Evolutionary conservation across 2,113 vertebrate genomes (phyloP), one percentile per base, ranked within the genome.

Genomic region (Riparia riparia): DNA sequence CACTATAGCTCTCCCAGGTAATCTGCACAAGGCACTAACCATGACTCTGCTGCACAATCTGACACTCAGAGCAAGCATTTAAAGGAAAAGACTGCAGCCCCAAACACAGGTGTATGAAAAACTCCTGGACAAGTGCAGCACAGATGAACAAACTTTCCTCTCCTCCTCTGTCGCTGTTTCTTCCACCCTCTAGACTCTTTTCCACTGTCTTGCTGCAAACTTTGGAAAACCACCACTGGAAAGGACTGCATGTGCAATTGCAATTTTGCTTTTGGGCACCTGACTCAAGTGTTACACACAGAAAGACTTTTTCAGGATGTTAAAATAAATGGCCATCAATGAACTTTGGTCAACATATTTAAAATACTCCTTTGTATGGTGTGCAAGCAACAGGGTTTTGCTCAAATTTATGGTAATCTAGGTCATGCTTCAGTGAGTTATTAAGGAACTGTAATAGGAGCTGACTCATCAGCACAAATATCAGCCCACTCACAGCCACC

Each of bases 391-490:
- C 28, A 83, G 6, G 5, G 28, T 63, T 94, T 88, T 90, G n/a
- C 68, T 91, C 78, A 79, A 58, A 69, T 92, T 87, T 70, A 77
- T 66, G 79, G 24, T 80, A 94, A 93, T 90, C 51, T 60, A 66
- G 70, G 66, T 82, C 66, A 86, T 64, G 74, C n/a, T 88, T 91
- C 58, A 92, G 39, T 47, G 45, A 66, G 64, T 90, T 93, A 91
- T 94, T 91, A 80, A 83, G 68, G 54, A 90, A 57, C 21, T 88
- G 82, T 54, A 95, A 86, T 16, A 58, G 58, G 2, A 91, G 34
- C 74, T 94, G 87, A 95, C 71, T 95, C 96, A 96, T 70, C 93
- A 96, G 86, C n/a, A 82, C 64, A 95, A 88, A 50, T 50, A 96
- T 51, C 65, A 97, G 71, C 97, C 51, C 94, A 71, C 91, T 61